Percentiles rank a stretch among this genome's conserved stretches.
These are phyloP conservation scores for Pogonomyrmex barbatus DNA, from an alignment of 1,140 invertebrate species.

Conservation along the genomic window DNA sequence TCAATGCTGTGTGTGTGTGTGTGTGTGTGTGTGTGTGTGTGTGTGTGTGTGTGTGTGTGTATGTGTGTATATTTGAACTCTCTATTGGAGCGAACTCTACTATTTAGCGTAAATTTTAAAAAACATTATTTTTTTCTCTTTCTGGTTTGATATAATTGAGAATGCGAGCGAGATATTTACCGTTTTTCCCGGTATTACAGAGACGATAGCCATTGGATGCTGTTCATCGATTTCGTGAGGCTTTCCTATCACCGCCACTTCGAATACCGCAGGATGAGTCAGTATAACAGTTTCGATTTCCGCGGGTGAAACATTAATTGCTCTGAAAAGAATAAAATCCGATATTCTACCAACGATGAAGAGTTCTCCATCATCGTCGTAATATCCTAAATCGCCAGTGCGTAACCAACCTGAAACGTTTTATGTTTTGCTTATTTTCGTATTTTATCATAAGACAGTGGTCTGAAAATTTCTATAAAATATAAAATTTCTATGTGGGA, in stretches of 20 bases:
- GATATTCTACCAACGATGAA: constrained; percentile 86
- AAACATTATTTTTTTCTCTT: background rate
- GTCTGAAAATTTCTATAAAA: too few species aligned
- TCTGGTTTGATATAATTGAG: background rate
- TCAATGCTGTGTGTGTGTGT: too few species aligned
- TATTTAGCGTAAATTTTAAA: background rate
- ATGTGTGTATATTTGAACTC: too few species aligned
- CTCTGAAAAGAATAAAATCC: constrained; percentile 85
- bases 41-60: too few species aligned
- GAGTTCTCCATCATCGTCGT: constrained; percentile 83
- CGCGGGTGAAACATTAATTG: constrained; percentile 42
- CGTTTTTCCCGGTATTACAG: constrained; percentile 71
- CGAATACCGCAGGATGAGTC: constrained; percentile 87
- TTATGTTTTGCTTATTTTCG: background rate
- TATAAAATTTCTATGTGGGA: too few species aligned
- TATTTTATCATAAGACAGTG: too few species aligned
- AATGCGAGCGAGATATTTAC: constrained; percentile 49
- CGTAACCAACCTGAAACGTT: constrained; percentile 40
- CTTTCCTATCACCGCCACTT: constrained; percentile 89
- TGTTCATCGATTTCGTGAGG: constrained; percentile 87
- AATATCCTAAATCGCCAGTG: constrained; percentile 81
- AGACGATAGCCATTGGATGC: constrained; percentile 87
- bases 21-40: too few species aligned
- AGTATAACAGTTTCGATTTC: constrained; percentile 88
- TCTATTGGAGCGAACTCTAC: too few species aligned